Percentiles rank a stretch among this genome's conserved stretches.
phyloP scores from a whole-genome alignment of 23 tunicate genomes.

The Halocynthia roretzi region DNA sequence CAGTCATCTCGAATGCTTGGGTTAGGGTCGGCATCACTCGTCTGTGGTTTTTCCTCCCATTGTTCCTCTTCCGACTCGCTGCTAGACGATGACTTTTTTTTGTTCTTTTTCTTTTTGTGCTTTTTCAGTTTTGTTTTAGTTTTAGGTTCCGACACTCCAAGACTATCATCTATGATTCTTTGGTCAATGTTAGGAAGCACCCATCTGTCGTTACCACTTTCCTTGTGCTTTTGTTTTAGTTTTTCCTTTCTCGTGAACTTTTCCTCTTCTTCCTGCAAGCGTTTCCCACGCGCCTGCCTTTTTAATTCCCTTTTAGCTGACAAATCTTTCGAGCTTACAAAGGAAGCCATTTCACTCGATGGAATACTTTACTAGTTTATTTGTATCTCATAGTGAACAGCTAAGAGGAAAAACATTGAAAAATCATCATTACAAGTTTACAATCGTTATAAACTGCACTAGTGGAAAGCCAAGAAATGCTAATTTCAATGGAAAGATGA shows the following conservation, averaged over 20 bases:
- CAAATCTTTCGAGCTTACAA: conserved; percentile 50
- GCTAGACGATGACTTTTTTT: conserved; percentile 3
- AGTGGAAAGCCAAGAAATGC: no score
- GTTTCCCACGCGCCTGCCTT: conserved; percentile 20
- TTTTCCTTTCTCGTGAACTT: conserved; percentile 24
- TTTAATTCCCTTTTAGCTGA: conserved; percentile 20
- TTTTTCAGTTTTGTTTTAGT: conserved; percentile 31
- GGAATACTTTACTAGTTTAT: no score
- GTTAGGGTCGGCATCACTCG: background rate
- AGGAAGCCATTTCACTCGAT: conserved; percentile 29
- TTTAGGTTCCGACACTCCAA: background rate
- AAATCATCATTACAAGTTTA: no score
- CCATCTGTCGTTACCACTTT: conserved; percentile 57
- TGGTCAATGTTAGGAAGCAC: conserved; percentile 29
- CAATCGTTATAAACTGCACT: no score
- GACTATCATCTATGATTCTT: conserved; percentile 16
- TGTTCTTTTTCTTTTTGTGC: conserved; percentile 32
- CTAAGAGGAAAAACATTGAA: no score
- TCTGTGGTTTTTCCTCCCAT: conserved; percentile 52
- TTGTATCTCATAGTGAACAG: no score
- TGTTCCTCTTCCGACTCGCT: conserved; percentile 23
- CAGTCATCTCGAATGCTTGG: conserved; percentile 5
- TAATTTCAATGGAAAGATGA: no score
- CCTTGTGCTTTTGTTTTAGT: conserved; percentile 23
- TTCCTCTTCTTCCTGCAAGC: conserved; percentile 23